A percentile compares a stretch with the other conserved stretches of the same genome.
Evolutionary conservation across 2,888 invertebrate species (phyloP).

Genomic region (Apamea monoglypha): DNA sequence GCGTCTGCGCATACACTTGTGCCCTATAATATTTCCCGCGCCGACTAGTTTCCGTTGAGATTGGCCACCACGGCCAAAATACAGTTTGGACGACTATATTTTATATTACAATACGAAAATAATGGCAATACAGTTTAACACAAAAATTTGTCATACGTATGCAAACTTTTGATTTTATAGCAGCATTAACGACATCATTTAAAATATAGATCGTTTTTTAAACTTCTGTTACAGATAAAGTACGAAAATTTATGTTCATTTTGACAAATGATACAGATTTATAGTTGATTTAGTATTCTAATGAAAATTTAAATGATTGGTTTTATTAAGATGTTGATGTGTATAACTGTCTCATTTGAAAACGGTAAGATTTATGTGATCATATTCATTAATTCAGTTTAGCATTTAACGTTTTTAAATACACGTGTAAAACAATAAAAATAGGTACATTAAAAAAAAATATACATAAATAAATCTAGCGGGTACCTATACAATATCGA

Average conservation of each 20-base stretch:
- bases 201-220: constrained; percentile 51
- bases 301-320: constrained; percentile 52
- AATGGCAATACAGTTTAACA: constrained; percentile 6
- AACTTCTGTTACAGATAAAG: constrained; percentile 55
- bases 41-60: background rate
- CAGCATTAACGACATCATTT: constrained; percentile 39
- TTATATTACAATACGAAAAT: background rate
- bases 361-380: constrained; percentile 62
- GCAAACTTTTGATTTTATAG: constrained; percentile 41
- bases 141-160: constrained; percentile 16
- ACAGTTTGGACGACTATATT: background rate
- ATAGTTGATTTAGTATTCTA: constrained; percentile 41
- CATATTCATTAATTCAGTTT: constrained; percentile 9
- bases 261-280: constrained; percentile 62
- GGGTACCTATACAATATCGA: no score
- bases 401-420: constrained; percentile 9
- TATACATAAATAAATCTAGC: background rate
- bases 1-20: background rate
- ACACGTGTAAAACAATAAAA: background rate
- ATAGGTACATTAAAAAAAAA: no score
- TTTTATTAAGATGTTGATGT: constrained; percentile 55
- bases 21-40: background rate
- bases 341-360: constrained; percentile 55
- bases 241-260: constrained; percentile 53
- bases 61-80: background rate